Conservation (phyloP, 2,888 invertebrate genomes). For the Drosophila meridionalis region DNA sequence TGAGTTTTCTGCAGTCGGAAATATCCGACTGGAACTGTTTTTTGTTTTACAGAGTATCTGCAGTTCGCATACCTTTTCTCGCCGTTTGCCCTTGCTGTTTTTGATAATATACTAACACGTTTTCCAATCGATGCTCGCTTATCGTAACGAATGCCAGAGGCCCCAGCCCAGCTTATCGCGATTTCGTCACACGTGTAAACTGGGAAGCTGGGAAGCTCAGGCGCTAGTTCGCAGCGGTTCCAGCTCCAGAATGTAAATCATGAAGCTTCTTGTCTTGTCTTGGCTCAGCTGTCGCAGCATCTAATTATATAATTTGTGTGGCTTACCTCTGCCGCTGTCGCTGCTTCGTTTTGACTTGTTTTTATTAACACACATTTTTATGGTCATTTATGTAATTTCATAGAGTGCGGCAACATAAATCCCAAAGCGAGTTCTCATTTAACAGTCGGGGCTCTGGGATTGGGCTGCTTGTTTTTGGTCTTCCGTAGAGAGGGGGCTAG, state of each 20-base stretch:
- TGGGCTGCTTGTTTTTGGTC: neutral
- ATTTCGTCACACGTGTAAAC: neutral
- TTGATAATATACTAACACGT: neutral
- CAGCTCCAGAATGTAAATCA: conserved; percentile 28
- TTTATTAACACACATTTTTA: conserved; percentile 73
- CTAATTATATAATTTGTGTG: conserved; percentile 73
- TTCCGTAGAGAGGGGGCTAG: neutral
- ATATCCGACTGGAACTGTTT: no score
- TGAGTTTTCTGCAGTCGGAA: no score
- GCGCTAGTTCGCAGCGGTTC: conserved; percentile 4
- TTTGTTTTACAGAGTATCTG: neutral
- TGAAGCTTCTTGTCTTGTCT: neutral
- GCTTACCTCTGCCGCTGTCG: neutral
- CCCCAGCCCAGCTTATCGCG: no score
- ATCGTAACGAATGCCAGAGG: no score
- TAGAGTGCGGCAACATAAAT: conserved; percentile 71
- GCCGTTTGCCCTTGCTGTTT: neutral
- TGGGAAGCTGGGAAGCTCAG: neutral
- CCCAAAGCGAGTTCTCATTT: conserved; percentile 59
- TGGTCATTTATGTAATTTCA: conserved; percentile 76
- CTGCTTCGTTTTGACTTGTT: conserved; percentile 22
- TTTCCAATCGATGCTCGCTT: no score
- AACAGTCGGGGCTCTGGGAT: conserved; percentile 33
- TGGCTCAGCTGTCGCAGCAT: conserved; percentile 18
- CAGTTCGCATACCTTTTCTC: neutral